phyloP scores from a whole-genome alignment of 2,797 vertebrate species.

The Peromyscus eremicus region DNA sequence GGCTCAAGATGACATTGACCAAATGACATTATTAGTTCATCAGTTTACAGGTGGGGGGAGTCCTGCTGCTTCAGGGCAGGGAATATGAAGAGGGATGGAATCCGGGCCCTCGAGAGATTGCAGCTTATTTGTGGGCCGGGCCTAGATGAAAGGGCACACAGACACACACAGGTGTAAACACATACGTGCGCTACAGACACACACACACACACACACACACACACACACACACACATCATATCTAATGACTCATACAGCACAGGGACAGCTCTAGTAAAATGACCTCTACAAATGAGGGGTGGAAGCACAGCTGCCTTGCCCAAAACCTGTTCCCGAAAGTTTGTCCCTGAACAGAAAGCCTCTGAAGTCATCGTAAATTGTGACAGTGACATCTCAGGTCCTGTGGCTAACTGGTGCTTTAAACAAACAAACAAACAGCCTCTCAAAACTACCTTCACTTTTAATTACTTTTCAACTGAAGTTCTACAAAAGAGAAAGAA shows the following conservation, averaged over 20 bases:
- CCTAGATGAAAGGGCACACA: not conserved
- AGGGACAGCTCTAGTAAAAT: not conserved
- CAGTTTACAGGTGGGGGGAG: not conserved
- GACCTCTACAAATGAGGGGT: not conserved
- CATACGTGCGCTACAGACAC: not conserved
- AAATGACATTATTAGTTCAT: slow-evolving; percentile 20
- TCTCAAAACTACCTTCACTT: not conserved
- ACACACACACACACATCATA: not conserved
- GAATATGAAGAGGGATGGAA: not conserved
- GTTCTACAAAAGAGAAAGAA: slow-evolving; percentile 37
- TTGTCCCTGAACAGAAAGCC: slow-evolving; percentile 11
- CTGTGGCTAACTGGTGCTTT: not conserved
- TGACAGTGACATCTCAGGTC: not conserved
- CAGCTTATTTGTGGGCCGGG: no score
- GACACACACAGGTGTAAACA: not conserved
- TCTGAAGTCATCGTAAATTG: slow-evolving; percentile 37
- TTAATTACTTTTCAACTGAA: slow-evolving; percentile 19
- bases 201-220: not conserved
- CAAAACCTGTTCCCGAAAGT: not conserved
- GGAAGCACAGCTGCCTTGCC: not conserved
- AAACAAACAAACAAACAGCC: not conserved
- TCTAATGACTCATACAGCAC: not conserved
- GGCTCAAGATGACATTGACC: slow-evolving; percentile 56
- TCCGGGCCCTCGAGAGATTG: not conserved
- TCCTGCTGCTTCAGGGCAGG: not conserved